Evolutionary conservation across 2,888 invertebrate species (phyloP), one percentile per base, ranked within the genome.

Genomic region (Isotomurus palustris): DNA sequence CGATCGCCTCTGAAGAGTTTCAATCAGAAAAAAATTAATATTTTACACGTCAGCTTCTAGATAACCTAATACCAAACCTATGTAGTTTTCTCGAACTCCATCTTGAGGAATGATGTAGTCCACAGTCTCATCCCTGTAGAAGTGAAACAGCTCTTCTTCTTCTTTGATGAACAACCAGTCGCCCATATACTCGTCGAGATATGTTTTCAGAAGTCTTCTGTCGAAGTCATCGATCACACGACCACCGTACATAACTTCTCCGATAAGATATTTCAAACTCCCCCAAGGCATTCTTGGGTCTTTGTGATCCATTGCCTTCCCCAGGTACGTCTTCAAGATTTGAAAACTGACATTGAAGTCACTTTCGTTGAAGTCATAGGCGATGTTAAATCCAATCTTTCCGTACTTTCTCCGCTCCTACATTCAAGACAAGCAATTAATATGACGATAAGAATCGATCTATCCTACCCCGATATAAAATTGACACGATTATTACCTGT

Each of bases 221-320:
- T 94, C 94, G 77, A 85, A 93, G 74, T 88, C 85, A 75, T 94
- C 93, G 67, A 92, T 93, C 29, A 94, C 90, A 52, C 92, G 82
- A 1, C 94, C 94, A 25, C 94, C 94, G 74, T 94, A 94, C 90
- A 94, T 93, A 25, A 93, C 91, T 80, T 94, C 93, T 58, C 93
- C 93, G 70, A 94, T 90, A 1, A 94, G 78, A 75, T 93, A 94
- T 73, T 91, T 92, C 52, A 94, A 81, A 72, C 89, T 91, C 68
- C 84, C 84, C 94, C 94, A 94, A 0, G 93, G 92, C 53, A 91
- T 83, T 54, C 83, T 81, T 0, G 80, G 76, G 49, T 82, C 83
- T 36, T 79, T 78, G n/a, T 73, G 73, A 27, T 75, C 73, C 60
- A 77, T 76, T 51, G 84, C 83, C 68, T 91, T 87, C 19, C 83